phyloP scores from a whole-genome alignment of 2,113 vertebrate species.

The Istiophorus platypterus region DNA sequence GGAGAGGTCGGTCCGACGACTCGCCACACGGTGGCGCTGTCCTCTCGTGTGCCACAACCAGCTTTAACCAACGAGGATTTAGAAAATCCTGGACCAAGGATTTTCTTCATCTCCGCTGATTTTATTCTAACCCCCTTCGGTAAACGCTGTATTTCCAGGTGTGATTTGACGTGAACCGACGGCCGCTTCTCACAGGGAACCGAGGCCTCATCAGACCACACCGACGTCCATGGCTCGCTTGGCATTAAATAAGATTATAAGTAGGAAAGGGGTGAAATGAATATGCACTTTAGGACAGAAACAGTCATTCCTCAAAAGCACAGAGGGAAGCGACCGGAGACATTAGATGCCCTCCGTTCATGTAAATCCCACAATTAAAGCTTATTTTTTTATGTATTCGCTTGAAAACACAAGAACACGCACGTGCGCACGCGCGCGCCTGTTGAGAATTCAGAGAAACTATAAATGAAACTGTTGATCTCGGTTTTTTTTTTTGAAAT shows the following conservation, averaged over 20 bases:
- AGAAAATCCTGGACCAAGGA: background rate
- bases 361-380: background rate
- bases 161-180: background rate
- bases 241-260: background rate
- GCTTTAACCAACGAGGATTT: background rate
- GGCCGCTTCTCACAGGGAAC: background rate
- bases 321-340: background rate
- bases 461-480: background rate
- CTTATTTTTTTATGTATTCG: background rate
- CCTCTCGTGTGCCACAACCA: background rate
- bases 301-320: background rate
- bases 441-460: background rate
- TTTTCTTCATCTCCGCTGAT: background rate
- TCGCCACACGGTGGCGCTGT: conserved; percentile 68
- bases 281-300: background rate
- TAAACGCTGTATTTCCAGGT: background rate
- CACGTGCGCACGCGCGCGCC: no score
- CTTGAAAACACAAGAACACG: background rate
- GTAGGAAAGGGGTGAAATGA: background rate
- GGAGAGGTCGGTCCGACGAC: no score
- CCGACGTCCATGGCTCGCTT: background rate
- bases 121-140: no score
- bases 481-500: background rate
- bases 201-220: no score
- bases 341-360: background rate